Evolutionary conservation across 35 echinoderm and acorn worm species (phyloP).

Genomic region (Lytechinus pictus): DNA sequence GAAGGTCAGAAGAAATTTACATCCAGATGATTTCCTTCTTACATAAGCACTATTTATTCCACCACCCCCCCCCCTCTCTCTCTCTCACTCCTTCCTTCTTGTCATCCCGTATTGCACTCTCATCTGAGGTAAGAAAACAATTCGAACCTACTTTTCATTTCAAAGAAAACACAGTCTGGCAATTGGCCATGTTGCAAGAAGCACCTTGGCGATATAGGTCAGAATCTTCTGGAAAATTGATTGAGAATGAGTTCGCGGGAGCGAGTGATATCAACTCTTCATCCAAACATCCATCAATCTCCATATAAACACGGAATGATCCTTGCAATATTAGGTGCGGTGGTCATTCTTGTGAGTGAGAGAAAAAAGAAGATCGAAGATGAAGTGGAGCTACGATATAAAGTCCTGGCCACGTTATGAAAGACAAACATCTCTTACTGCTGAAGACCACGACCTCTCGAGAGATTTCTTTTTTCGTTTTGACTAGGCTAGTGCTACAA

Average conservation of each 20-base stretch:
- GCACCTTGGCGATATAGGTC: background rate
- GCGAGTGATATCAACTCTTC: conserved; percentile 1
- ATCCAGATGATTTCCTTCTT: background rate
- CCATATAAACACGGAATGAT: background rate
- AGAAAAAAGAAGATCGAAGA: background rate
- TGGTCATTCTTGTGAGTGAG: background rate
- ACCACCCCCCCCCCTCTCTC: background rate
- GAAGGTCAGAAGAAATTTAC: background rate
- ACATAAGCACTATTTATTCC: background rate
- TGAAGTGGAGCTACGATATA: background rate
- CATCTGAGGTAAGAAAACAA: background rate
- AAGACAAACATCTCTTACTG: background rate
- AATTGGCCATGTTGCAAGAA: conserved; percentile 2
- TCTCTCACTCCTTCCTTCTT: background rate
- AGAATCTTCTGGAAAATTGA: background rate
- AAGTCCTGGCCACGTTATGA: background rate
- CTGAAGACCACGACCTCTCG: background rate
- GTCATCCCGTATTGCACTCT: background rate
- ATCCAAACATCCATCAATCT: conserved; percentile 4
- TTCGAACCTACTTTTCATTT: background rate
- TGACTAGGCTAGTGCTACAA: too few relatives aligned
- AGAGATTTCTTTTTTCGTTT: too few relatives aligned
- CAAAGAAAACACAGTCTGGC: background rate
- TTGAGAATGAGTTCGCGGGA: background rate
- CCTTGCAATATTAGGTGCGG: background rate